These are phyloP conservation scores for Gastracanthus pulcherrimus DNA, from an alignment of 2,888 invertebrate species.

Conservation along the genomic window DNA sequence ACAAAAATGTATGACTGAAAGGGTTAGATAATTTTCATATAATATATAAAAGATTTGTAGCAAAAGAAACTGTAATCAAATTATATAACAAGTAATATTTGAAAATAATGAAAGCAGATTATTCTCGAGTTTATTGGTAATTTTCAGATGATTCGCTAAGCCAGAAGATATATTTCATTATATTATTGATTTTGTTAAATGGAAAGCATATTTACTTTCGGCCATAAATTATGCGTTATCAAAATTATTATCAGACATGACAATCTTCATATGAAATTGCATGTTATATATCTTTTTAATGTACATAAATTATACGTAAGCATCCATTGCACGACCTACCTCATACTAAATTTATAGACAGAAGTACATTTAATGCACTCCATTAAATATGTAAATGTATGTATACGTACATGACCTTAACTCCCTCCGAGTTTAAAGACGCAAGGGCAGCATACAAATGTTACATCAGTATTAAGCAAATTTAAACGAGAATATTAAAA, in stretches of 20 bases:
- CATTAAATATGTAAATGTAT: conserved; percentile 30
- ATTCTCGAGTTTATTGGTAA: too few relatives aligned
- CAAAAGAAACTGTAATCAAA: too few relatives aligned
- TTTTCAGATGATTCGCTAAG: too few relatives aligned
- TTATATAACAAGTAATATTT: too few relatives aligned
- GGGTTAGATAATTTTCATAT: too few relatives aligned
- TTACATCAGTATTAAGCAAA: too few relatives aligned
- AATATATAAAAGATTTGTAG: too few relatives aligned
- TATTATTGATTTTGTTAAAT: neutral
- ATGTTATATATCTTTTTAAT: neutral
- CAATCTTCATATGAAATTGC: conserved; percentile 1
- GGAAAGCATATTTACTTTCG: neutral
- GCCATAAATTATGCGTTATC: conserved; percentile 1
- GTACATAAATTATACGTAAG: neutral
- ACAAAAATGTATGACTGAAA: too few relatives aligned
- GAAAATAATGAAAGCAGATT: too few relatives aligned
- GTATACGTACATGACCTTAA: conserved; percentile 3
- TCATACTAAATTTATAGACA: conserved; percentile 8
- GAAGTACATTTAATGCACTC: conserved; percentile 2
- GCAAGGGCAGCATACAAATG: neutral
- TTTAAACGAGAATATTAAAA: too few relatives aligned
- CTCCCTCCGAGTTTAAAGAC: neutral
- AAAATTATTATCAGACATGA: neutral
- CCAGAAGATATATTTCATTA: too few relatives aligned
- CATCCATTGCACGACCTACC: neutral